Base-by-base conservation (phyloP, 2,113 vertebrate species). In the Herpailurus yagouaroundi region DNA sequence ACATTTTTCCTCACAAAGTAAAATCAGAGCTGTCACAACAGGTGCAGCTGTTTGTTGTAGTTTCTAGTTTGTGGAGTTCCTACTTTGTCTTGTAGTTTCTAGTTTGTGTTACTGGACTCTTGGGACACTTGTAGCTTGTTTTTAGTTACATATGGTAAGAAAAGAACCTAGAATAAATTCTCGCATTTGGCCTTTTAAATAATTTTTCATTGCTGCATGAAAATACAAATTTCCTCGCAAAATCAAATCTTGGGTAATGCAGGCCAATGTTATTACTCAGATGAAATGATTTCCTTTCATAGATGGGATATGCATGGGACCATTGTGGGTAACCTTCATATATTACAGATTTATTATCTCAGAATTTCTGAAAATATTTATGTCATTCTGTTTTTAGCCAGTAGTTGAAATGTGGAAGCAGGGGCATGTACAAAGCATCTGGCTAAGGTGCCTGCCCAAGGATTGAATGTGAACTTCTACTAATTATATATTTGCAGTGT, bases 1-100 rank as follows among this genome's bases (percentile, higher is more conserved):
- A 84, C 25, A 55, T 90, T 91, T 93, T 94, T 89, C 84, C 57
- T 97, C 82, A 89, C 60, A 57, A 93, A 95, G 81, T 82, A 81
- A 88, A 93, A 93, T n/a, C 95, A 79, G 77, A 91, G 27, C 52
- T 96, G 71, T 95, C 69, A 88, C 68, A 80, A 71, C 45, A 85
- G 92, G 87, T 81, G 48, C 66, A 97, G 90, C 87, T 89, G 48
- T 92, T 69, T 55, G 76, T 79, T 79, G 76, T 52, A 52, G 91
- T 94, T 87, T 94, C 71, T 64, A 57, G n/a, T 83, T 68, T 82
- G 41, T 81, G 23, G 79, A 33, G 88, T 94, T 87, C 91, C 71
- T 64, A 57, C 31, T 87, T 73, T 85, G 38, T 77, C 48, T 77
- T 77, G 74, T 48, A 48, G 90, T 94, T 86, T 93, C 69, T 63